Base-by-base conservation (phyloP, 2,888 invertebrate genomes). In the Agonopterix arenella region DNA sequence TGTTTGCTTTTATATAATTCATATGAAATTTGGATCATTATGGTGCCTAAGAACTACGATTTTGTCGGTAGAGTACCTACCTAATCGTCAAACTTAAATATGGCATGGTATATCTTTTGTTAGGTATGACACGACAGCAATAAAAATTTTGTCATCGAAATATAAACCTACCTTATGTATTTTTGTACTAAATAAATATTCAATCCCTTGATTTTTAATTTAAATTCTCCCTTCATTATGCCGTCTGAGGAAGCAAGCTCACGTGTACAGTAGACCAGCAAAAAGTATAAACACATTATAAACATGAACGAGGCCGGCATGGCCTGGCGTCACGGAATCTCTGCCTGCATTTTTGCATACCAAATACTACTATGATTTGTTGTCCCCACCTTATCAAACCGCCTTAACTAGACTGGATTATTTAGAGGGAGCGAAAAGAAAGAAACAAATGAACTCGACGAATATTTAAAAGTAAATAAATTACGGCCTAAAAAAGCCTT, bases 301-400 rank as follows among this genome's bases (percentile, higher is more conserved):
- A 82, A 81, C 80, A 78, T 75, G 75, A 74, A 71, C 68, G 59
- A 8, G 62, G 61, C 67, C 70, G 61, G 70, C 83, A 84, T 76
- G 76, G 76, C 75, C 65, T 63, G 58, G 61, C 74, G 80, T 81
- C 86, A 86, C 85, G 86, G 80, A 80, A 85, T 80, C 80, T 80
- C 73, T 62, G 73, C 70, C 70, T 69, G 71, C 79, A 86, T 86
- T 86, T 85, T 82, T 85, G 86, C 85, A 85, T 86, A 84, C 73
- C 72, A 78, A 84, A 79, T 71, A 63, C 60, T 60, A 60, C 69
- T 76, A 74, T 81, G 82, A 84, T 84, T 84, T 82, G 73, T 73
- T 69, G 65, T 62, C 66, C 62, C 58, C 53, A 54, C 68, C 73
- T 73, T 78, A 77, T 78, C 73, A 72, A 60, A 62, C 61, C 51